Base-by-base conservation (phyloP, 2,888 invertebrate genomes). In the Drosophila fungiperda region DNA sequence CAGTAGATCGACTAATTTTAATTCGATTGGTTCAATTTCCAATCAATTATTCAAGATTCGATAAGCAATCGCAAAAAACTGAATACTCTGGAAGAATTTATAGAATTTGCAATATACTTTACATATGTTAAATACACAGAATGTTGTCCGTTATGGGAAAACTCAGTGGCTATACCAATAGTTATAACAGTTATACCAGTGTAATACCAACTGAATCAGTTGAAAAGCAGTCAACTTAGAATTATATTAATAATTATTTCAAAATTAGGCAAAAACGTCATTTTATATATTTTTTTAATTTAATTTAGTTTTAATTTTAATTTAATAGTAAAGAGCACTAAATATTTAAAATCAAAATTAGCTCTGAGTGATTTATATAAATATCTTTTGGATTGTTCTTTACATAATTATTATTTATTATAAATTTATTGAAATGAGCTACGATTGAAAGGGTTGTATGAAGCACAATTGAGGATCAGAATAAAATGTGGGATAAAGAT, bases 401-500 rank as follows among this genome's bases (percentile, higher is more conserved):
- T 32, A 26, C 32, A 53, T 35, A 20, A 12, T 53, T 32, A 6
- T 50, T 32, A n/a, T 50, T 35, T 20, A 20, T 23, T 15, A 11
- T 6, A 49, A 17, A 49, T 32, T 38, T 52, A 57, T 29, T 20
- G 15, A 23, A 29, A 12, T 42, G n/a, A 33, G 29, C 36, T 36
- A 32, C 11, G 15, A 35, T 42, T 42, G 50, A 68, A 65, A 71
- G 32, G 66, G 68, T 42, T 80, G 87, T 0, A 83, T 49, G 49
- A 87, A 76, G 59, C 82, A 89, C 54, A 88, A 76, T n/a, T 84
- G 79, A 3, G 83, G 66, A 9, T 85, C 63, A 36, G 63, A 52
- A 70, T 87, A 89, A 54, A 82, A 83, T 2, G 81, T 68, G 7
- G 90, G 77, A 42, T 80, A 59, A 15, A 87, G 52, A 15, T 73